phyloP scores from a whole-genome alignment of 2,797 vertebrate genomes.

The Myiotriccus ornatus region DNA sequence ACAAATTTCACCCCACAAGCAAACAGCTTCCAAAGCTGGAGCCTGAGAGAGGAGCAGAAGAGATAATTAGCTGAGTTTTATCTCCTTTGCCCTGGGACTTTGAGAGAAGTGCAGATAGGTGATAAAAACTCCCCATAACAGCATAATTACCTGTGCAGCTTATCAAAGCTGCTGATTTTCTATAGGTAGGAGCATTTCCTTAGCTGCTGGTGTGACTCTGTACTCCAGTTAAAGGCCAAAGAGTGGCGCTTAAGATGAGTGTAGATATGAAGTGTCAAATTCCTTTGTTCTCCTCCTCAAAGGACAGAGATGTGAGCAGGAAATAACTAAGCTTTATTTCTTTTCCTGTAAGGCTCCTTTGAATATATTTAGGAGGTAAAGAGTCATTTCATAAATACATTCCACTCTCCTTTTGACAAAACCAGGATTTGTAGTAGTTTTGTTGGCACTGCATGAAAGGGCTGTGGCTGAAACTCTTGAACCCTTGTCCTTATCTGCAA shows the following conservation, averaged over 20 bases:
- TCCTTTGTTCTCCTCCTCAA: conserved; percentile 16
- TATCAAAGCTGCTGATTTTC: neutral
- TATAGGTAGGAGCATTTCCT: neutral
- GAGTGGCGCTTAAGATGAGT: neutral
- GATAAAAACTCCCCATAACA: neutral
- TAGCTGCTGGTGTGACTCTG: neutral
- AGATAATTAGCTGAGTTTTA: neutral
- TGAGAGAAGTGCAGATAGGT: neutral
- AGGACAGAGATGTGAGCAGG: conserved; percentile 28
- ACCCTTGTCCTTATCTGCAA: neutral
- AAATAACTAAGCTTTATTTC: conserved; percentile 43
- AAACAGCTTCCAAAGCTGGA: neutral
- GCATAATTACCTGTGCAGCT: neutral
- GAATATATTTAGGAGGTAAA: conserved; percentile 54
- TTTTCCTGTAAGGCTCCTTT: conserved; percentile 40
- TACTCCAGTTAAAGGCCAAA: neutral
- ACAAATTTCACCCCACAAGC: neutral
- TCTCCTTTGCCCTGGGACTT: neutral
- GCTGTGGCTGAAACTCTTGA: neutral
- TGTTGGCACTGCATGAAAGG: conserved; percentile 22
- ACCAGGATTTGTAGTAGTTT: neutral
- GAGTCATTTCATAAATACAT: conserved; percentile 1
- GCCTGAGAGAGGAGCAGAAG: neutral
- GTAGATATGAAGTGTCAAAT: neutral
- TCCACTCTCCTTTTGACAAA: conserved; percentile 15